Evolutionary conservation across 2,113 vertebrate species (phyloP), one percentile per base, ranked within the genome.

Genomic region (Apeltes quadracus): DNA sequence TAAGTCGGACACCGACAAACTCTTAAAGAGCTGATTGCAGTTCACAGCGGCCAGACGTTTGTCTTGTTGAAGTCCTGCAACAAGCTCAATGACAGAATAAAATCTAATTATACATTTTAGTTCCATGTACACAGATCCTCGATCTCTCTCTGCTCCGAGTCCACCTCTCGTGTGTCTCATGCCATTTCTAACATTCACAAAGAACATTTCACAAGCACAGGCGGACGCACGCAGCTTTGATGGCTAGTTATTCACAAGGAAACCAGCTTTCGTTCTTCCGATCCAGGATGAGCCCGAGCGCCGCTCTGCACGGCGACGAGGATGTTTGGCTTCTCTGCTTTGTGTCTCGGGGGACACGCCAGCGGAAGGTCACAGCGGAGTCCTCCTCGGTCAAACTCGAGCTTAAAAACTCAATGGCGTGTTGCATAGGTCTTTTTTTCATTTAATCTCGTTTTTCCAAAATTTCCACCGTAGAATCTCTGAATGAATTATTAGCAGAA

Each of bases 341-440:
- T 82, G 51, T 54, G 78, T 70, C 72, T 59, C 59, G 0, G 27
- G 39, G 68, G 79, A 82, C n/a, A 57, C 64, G 22, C 61, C 48
- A 41, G 25, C 50, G 54, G 41, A 55, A 43, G 62, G 67, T 78
- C 63, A 36, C 15, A 61, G 59, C 46, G 23, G 38, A 13, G 25
- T 71, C 67, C 8, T 70, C 29, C 70, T 39, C 34, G 0, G 32
- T 71, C 67, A 12, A 75, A 29, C 70, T 25, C 34, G 7, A 34
- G 7, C 4, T n/a, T 1, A 34, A 34, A 22, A 11, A 20, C 16
- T 46, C 43, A 46, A 46, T 46, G 44, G 20, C 2, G 18, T 46
- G 44, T 46, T 48, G 46, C 46, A 48, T 10, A 48, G 8, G 10
- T 29, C 10, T n/a, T 48, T 48, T 9, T 48, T n/a, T n/a, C n/a